Base-by-base conservation (phyloP, 2,113 vertebrate genomes). In the Nannospalax galili region DNA sequence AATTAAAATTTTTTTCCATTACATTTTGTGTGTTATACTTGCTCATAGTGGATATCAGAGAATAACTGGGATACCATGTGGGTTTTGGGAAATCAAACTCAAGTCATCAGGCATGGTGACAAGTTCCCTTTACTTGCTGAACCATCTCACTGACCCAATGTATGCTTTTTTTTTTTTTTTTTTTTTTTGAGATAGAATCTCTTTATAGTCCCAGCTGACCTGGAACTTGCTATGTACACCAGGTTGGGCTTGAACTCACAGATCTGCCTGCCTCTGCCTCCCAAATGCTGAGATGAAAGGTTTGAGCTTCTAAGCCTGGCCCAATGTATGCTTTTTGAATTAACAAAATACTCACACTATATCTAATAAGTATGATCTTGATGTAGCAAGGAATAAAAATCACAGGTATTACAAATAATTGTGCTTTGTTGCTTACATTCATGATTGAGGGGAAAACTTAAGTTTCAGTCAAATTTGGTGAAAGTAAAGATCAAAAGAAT, bases 391-490 rank as follows among this genome's bases (percentile, higher is more conserved):
- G 9, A 40, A 70, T 67, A 58, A 93, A 78, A 92, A 80, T 92
- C 52, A 92, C 40, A 72, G 35, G 35, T 94, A 91, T 65, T 88
- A 64, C 37, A 89, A 62, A 82, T 93, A 84, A 45, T 86, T 89
- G 77, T 91, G 70, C 22, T 91, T 90, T 92, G 79, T 92, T 95
- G 48, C 91, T 52, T 97, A 1, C 56, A 64, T 77, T 96, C 7
- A 11, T 95, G 72, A 84, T 90, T 73, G 65, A 94, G 15, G 85
- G 22, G 88, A 90, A 62, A 93, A 94, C 40, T 81, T 95, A 88
- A 93, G 74, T 90, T 90, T 75, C 58, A 90, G 35, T 89, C 37
- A 42, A 92, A 94, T 52, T 86, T 78, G 85, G 85, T 96, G 81
- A 75, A 84, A 93, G 84, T 96, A 95, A 77, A 75, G 32, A 52